Conservation (phyloP, 2,113 vertebrate genomes). For the Sciurus niger region DNA sequence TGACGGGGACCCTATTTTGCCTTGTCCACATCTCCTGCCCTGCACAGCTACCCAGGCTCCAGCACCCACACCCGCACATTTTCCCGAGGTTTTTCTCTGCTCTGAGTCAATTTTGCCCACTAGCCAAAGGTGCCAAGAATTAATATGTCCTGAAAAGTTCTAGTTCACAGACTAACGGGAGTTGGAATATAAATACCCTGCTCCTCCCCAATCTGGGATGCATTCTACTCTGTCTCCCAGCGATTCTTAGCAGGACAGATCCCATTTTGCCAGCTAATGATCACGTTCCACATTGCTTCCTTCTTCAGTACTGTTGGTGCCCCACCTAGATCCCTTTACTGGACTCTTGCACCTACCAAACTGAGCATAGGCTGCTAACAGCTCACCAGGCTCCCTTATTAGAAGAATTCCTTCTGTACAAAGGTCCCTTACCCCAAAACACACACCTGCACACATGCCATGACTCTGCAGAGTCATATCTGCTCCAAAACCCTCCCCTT, state of each 20-base stretch:
- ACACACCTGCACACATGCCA: not conserved
- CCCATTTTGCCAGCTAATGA: not conserved
- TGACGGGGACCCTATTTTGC: not conserved
- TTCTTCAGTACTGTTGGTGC: not conserved
- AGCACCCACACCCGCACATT: too few relatives aligned
- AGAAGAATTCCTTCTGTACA: not conserved
- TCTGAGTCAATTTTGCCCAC: not conserved
- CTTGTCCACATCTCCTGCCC: not conserved
- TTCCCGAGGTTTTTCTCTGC: not conserved
- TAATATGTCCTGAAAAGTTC: not conserved
- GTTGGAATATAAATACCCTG: not conserved
- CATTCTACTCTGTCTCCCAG: not conserved
- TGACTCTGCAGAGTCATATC: not conserved
- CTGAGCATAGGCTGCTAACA: not conserved
- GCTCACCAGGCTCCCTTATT: not conserved
- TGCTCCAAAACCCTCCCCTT: not conserved
- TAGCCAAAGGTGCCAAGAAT: not conserved
- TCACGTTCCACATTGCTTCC: not conserved
- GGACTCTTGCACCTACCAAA: not conserved
- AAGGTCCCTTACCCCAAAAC: not conserved
- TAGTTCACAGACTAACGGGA: not conserved
- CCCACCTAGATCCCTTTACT: not conserved
- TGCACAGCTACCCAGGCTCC: too few relatives aligned
- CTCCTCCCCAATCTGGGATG: not conserved
- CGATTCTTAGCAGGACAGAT: not conserved